These are phyloP conservation scores for Herminia tarsipennalis DNA, from an alignment of 2,888 invertebrate species.

Conservation along the genomic window DNA sequence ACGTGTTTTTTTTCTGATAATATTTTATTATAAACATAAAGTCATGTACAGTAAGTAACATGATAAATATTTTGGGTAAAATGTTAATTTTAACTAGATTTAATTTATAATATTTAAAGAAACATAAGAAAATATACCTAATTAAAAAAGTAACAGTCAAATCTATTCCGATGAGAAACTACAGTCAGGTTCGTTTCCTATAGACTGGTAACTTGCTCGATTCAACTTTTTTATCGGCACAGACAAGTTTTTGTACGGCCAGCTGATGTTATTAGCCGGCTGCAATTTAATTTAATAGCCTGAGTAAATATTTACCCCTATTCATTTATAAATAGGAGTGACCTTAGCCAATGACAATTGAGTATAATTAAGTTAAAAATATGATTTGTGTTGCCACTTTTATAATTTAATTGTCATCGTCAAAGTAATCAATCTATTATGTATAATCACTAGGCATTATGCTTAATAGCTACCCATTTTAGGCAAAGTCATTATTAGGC, in stretches of 20 bases:
- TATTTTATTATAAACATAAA: background rate
- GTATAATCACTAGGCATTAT: too few relatives aligned
- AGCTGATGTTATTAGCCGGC: slow-evolving; percentile 56
- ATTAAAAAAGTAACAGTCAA: background rate
- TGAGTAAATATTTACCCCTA: slow-evolving; percentile 57
- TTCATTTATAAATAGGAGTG: slow-evolving; percentile 40
- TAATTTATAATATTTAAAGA: too few relatives aligned
- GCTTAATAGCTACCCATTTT: too few relatives aligned
- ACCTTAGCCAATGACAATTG: slow-evolving; percentile 33
- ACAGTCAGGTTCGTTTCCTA: slow-evolving; percentile 25
- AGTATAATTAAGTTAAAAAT: background rate
- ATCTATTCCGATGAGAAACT: slow-evolving; percentile 20
- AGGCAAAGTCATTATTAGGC: too few relatives aligned
- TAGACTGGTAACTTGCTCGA: slow-evolving; percentile 34
- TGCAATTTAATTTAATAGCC: slow-evolving; percentile 61
- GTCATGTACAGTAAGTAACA: background rate
- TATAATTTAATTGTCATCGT: too few relatives aligned
- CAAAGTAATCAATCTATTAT: too few relatives aligned
- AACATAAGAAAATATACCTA: too few relatives aligned
- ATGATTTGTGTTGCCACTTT: too few relatives aligned
- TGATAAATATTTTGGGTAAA: too few relatives aligned
- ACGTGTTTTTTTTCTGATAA: slow-evolving; percentile 9
- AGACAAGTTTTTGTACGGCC: slow-evolving; percentile 58
- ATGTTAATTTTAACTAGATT: too few relatives aligned
- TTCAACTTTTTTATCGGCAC: slow-evolving; percentile 34